Evolutionary conservation across 2,113 vertebrate genomes (phyloP), one percentile per base, ranked within the genome.

Genomic region (Syngnathoides biaculeatus): DNA sequence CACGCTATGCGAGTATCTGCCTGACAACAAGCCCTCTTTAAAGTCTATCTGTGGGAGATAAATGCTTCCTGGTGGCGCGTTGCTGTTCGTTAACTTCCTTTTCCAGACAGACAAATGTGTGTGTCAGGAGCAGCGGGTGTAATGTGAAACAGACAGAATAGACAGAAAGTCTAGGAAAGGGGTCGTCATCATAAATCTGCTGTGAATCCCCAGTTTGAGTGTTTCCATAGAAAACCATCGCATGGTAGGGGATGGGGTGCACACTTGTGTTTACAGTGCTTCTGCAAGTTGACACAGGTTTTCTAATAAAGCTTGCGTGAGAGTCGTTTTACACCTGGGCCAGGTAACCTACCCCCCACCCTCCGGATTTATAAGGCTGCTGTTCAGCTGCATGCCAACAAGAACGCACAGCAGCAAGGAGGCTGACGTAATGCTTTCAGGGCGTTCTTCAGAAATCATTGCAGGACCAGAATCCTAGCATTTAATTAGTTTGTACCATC

Each of bases 311-410:
- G 65, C 73, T 90, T 0, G 89, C 89, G 91, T 92, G 90, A 92
- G 89, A 91, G 75, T 70, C 59, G 75, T 61, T 40, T 67, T 77
- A 53, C 89, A 92, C 89, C 90, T 91, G 82, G 77, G 64, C 70
- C 69, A 83, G 83, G 86, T 81, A 15, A 75, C 15, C 43, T 53
- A 50, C 58, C 58, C 19, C 65, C 20, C 4, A 40, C 11, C 59
- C 20, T 24, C 5, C 14, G 75, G 81, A 71, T 35, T 52, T 68
- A 42, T 55, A 73, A 74, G 71, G 8, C 7, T 67, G 50, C 62
- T 26, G 47, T 65, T 67, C 75, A 86, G 87, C 74, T 35, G 40
- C 1, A 5, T 30, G 78, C 90, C 88, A 90, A 84, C 42, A 57
- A 65, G 68, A 85, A 83, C 87, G 87, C 58, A 63, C 64, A 27